phyloP scores from a whole-genome alignment of 2,113 vertebrate species.

The Odontesthes bonariensis region DNA sequence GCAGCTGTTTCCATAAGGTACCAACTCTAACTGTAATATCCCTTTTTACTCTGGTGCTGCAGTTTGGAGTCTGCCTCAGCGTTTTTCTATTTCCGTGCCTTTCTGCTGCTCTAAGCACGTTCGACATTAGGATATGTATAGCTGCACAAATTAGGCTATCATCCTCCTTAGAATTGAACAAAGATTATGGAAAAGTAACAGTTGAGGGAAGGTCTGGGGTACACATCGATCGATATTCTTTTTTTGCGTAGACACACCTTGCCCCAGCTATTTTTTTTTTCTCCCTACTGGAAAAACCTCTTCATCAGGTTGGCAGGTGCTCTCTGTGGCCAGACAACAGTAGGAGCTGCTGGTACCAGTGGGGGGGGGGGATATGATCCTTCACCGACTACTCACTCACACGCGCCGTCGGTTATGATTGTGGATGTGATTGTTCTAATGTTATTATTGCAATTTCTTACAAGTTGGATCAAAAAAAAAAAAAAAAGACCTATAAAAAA shows the following conservation, averaged over 20 bases:
- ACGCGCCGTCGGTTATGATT: not conserved
- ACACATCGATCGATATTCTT: not conserved
- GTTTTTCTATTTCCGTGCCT: not conserved
- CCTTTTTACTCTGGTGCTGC: not conserved
- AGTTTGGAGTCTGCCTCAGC: not conserved
- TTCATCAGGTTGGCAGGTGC: not conserved
- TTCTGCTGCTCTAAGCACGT: slow-evolving; percentile 43
- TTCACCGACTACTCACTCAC: no score
- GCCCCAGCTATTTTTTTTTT: not conserved
- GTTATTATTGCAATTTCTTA: no score
- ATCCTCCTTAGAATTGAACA: slow-evolving; percentile 42
- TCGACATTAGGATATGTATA: slow-evolving; percentile 72
- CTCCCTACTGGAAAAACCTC: not conserved
- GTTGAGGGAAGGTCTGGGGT: slow-evolving; percentile 1
- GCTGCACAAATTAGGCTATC: slow-evolving; percentile 66
- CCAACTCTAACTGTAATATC: not conserved
- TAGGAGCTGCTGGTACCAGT: not conserved
- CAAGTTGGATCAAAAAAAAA: no score
- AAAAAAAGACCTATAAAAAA: no score
- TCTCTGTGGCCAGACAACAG: not conserved
- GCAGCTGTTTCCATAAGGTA: not conserved
- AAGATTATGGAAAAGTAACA: slow-evolving; percentile 12
- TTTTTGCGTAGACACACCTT: not conserved
- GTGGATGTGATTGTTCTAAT: not conserved
- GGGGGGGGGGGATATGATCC: not conserved